Evolutionary conservation across 1,140 invertebrate species (phyloP).

Genomic region (Apolygus lucorum): DNA sequence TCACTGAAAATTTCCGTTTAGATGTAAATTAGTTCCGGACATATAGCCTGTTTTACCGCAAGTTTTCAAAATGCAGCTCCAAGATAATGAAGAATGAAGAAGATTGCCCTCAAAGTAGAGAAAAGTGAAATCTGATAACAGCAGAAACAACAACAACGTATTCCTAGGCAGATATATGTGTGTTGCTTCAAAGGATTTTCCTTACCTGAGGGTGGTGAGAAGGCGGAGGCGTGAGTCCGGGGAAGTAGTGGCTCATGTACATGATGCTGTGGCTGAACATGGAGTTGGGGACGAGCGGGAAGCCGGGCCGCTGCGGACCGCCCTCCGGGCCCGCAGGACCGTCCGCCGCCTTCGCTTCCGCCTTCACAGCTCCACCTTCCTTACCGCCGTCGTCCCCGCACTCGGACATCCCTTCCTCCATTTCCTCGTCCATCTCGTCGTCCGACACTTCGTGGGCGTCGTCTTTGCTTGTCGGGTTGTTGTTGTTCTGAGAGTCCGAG

Average conservation of each 20-base stretch:
- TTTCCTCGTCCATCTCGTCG: slow-evolving; percentile 49
- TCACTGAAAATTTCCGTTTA: too few species aligned
- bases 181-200: too few species aligned
- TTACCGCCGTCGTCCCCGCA: slow-evolving; percentile 35
- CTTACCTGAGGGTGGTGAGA: slow-evolving; percentile 36
- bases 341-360: slow-evolving; percentile 37
- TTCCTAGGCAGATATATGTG: too few species aligned
- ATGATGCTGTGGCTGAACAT: slow-evolving; percentile 71
- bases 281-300: slow-evolving; percentile 70
- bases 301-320: slow-evolving; percentile 46
- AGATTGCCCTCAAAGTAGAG: too few species aligned
- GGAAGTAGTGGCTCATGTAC: slow-evolving; percentile 84
- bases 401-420: slow-evolving; percentile 43
- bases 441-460: slow-evolving; percentile 51
- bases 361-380: slow-evolving; percentile 23
- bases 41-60: too few species aligned
- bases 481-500: slow-evolving; percentile 28
- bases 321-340: slow-evolving; percentile 34
- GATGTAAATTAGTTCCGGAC: too few species aligned
- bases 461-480: slow-evolving; percentile 40
- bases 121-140: too few species aligned
- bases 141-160: too few species aligned
- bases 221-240: slow-evolving; percentile 47
- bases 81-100: too few species aligned
- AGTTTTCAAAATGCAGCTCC: too few species aligned